Conservation (phyloP, 2,797 vertebrate species). For the Trachops cirrhosus region DNA sequence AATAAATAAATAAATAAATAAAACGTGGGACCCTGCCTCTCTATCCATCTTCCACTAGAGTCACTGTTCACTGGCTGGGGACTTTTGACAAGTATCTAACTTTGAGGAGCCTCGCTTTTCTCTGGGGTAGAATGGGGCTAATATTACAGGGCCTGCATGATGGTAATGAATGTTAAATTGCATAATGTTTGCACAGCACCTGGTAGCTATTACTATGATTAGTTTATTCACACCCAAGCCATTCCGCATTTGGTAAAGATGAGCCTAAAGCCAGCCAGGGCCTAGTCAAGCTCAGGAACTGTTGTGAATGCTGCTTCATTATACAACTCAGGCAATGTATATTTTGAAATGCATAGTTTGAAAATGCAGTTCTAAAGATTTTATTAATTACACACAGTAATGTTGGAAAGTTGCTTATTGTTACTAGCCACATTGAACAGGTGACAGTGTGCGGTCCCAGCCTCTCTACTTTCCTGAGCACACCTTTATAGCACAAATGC, state of each 20-base stretch:
- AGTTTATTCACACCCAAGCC: conserved; percentile 46
- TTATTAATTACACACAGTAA: not conserved
- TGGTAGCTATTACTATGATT: conserved; percentile 48
- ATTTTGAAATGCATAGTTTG: not conserved
- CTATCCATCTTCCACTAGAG: not conserved
- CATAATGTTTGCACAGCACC: conserved; percentile 21
- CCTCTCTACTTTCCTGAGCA: not conserved
- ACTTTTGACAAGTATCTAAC: not conserved
- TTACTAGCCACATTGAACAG: not conserved
- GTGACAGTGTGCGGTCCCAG: not conserved
- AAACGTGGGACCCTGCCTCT: not conserved
- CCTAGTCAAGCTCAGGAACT: not conserved
- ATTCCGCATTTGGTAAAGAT: not conserved
- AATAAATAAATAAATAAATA: not conserved
- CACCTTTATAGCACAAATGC: not conserved
- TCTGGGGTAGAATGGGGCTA: not conserved
- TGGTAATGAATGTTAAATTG: conserved; percentile 39
- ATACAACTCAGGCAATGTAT: not conserved
- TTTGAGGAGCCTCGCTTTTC: not conserved
- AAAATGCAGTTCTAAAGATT: not conserved
- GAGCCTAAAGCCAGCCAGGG: not conserved
- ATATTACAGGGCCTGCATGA: not conserved
- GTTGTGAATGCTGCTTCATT: not conserved
- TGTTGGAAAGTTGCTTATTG: not conserved
- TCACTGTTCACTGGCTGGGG: not conserved